Evolutionary conservation across 2,888 invertebrate species (phyloP), one percentile per base, ranked within the genome.

Genomic region (Acrobeloides nanus): DNA sequence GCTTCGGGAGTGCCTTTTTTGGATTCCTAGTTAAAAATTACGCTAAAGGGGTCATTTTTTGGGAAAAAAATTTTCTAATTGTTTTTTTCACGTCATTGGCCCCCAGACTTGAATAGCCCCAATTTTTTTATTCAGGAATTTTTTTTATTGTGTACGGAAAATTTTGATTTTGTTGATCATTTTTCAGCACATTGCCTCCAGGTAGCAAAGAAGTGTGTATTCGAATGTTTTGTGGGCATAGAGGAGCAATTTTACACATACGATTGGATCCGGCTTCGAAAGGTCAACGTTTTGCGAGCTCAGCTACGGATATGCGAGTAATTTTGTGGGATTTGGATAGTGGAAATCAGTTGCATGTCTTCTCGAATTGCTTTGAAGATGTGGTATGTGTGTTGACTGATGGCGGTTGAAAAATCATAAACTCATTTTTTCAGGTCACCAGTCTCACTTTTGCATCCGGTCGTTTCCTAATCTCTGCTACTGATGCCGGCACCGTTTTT

Each of bases 201-300:
- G n/a, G n/a, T n/a, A n/a, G n/a, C n/a, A n/a, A n/a, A n/a, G n/a
- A n/a, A n/a, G n/a, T n/a, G n/a, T n/a, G n/a, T n/a, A n/a, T 46
- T 32, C 46, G 46, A 20, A 31, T 24, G 17, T 42, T 46, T n/a
- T 46, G 46, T 31, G 46, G 46, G 21, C 46, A 46, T 15, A 27
- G 34, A 17, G 46, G 46, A 6, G 26, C 26, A 31, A 25, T 46
- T 5, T 21, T 37, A 23, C 21, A 23, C 3, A 25, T 46, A 10
- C 26, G 26, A 24, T 15, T 46, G 8, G 41, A 37, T 15, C 26
- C 17, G 20, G 43, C 46, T 15, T 46, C 46, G 10, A 26, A 25
- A 21, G 29, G 46, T 5, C 23, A 45, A 15, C 27, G 46, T 17
- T 46, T 46, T 25, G 46, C 46, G 12, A 46, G 46, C 25, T 26